These are phyloP conservation scores for Melipona bicolor DNA, from an alignment of 2,888 invertebrate species.

Conservation along the genomic window DNA sequence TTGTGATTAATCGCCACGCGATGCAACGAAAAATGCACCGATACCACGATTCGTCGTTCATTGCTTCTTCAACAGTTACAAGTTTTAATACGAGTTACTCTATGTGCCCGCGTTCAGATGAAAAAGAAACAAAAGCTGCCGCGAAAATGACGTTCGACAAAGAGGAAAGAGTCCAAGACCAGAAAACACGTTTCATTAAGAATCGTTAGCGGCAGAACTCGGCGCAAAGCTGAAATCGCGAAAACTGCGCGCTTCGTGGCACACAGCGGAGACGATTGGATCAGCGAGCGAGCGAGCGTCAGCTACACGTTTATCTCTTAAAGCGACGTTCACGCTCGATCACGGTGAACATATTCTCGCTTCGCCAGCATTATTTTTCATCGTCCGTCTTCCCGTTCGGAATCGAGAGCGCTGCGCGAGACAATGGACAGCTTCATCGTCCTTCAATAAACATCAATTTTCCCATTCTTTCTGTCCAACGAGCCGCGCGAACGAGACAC, in stretches of 20 bases:
- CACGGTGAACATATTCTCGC: slow-evolving; percentile 13
- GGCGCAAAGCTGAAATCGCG: background rate
- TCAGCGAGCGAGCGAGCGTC: slow-evolving; percentile 5
- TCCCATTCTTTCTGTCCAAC: background rate
- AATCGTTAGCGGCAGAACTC: no score
- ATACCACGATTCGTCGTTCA: no score
- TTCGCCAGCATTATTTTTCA: slow-evolving; percentile 5
- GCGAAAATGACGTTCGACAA: background rate
- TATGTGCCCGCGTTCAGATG: background rate
- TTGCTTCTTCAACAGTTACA: no score
- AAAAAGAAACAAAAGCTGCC: background rate
- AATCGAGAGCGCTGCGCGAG: background rate
- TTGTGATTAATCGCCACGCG: no score
- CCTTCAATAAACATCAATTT: slow-evolving; percentile 30
- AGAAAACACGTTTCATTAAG: background rate
- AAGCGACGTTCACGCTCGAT: slow-evolving; percentile 9
- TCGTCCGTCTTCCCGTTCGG: slow-evolving; percentile 1
- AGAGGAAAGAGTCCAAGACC: background rate
- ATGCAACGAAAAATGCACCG: no score
- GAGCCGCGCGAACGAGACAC: background rate
- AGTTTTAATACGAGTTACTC: no score
- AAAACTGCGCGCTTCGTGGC: slow-evolving; percentile 3
- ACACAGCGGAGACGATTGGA: background rate
- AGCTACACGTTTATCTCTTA: slow-evolving; percentile 22
- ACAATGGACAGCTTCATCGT: slow-evolving; percentile 24